phyloP scores from a whole-genome alignment of 2,888 invertebrate genomes.

The Heteromyza rotundicornis region DNA sequence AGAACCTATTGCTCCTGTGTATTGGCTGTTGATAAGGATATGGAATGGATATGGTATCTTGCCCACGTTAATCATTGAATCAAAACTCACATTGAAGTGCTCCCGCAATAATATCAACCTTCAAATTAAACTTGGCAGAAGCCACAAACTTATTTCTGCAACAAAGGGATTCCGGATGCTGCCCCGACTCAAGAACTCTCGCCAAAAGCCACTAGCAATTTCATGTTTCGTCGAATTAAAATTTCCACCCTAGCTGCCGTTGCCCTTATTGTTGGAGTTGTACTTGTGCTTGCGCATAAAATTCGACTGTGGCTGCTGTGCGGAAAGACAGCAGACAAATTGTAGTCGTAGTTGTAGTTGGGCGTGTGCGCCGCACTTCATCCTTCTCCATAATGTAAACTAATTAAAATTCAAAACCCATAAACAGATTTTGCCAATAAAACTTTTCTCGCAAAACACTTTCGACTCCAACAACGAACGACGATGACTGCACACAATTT shows the following conservation, averaged over 20 bases:
- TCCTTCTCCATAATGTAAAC: slow-evolving; percentile 53
- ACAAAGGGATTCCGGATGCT: background rate
- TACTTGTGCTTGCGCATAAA: slow-evolving; percentile 42
- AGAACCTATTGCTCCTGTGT: too few relatives aligned
- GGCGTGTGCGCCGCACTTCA: slow-evolving; percentile 5
- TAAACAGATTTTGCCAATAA: slow-evolving; percentile 61
- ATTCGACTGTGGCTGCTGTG: slow-evolving; percentile 51
- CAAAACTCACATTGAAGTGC: too few relatives aligned
- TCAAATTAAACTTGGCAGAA: background rate
- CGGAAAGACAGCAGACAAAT: slow-evolving; percentile 54
- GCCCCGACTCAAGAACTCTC: background rate
- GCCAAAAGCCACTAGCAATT: slow-evolving; percentile 49
- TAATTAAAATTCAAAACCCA: slow-evolving; percentile 62
- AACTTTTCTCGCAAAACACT: slow-evolving; percentile 58
- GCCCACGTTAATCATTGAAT: too few relatives aligned
- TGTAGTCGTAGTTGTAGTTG: background rate
- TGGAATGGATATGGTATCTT: too few relatives aligned
- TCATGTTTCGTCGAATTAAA: slow-evolving; percentile 54
- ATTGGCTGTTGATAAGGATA: too few relatives aligned
- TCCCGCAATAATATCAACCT: background rate
- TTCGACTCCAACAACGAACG: slow-evolving; percentile 35
- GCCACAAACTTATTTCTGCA: background rate
- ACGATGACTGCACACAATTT: slow-evolving; percentile 7
- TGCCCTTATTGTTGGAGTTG: slow-evolving; percentile 15
- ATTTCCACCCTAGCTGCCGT: slow-evolving; percentile 43